Base-by-base conservation (phyloP, 2,888 invertebrate species). In the Dexiosoma caninum region DNA sequence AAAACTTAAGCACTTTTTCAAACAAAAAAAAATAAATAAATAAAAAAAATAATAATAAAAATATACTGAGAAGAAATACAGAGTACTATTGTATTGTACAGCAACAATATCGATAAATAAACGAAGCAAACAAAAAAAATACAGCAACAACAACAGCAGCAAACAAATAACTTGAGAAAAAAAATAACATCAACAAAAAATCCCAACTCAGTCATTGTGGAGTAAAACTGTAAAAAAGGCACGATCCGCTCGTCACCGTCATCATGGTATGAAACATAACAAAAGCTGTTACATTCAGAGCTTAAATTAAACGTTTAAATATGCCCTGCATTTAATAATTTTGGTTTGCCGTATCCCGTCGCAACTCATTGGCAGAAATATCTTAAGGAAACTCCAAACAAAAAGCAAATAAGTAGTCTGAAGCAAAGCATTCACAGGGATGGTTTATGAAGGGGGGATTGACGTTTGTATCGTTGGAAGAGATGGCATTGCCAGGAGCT, bases 181-280 rank as follows among this genome's bases (percentile, higher is more conserved):
- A 51, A 72, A 67, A 51, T 60, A 77, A 42, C 37, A 67, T 49
- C 1, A 72, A 53, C 51, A 59, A 51, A 59, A 60, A 67, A 46
- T 35, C 62, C 57, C 66, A 77, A 77, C 76, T 62, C 46, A 64
- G 57, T 75, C n/a, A 70, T 69, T 60, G 51, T 51, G 62, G 70
- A 81, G 71, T 67, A 69, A 71, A 76, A 81, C 77, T 77, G 81
- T 77, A 77, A 81, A 77, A 72, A 81, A 77, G 81, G 81, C 77
- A 81, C 62, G 62, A 81, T 77, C 69, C 23, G 5, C 14, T 42
- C 42, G 32, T 37, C 66, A 16, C 30, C 66, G 16, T 42, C 71
- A 42, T 60, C 66, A 59, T 59, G 40, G 14, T 60, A 32, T 32
- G 12, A 19, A 62, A 14, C 32, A 19, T 55, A 57, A 23, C 35